phyloP scores from a whole-genome alignment of 2,888 invertebrate genomes.

The Masnerella sp. region DNA sequence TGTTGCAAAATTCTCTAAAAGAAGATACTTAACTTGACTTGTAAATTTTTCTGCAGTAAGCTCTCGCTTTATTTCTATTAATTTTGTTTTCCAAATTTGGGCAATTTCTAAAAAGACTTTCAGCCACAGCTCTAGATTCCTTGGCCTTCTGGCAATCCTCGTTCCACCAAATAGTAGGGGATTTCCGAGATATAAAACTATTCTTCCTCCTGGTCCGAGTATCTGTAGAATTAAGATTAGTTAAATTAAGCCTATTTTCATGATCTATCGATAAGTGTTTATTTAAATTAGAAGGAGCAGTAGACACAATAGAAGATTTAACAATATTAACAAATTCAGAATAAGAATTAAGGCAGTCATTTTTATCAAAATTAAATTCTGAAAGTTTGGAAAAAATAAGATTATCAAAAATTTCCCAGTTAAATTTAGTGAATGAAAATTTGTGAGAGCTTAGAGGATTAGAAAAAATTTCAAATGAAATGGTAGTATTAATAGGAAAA shows the following conservation, averaged over 20 bases:
- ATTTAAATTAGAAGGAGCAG: neutral
- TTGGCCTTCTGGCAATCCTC: conserved; percentile 7
- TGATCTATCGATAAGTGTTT: neutral
- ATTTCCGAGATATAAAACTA: neutral
- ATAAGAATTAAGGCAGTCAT: neutral
- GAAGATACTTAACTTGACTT: neutral
- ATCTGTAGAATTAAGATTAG: neutral
- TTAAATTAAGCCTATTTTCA: neutral
- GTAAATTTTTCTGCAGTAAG: neutral
- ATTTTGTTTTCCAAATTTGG: neutral
- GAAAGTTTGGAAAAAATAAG: neutral
- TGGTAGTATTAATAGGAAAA: neutral
- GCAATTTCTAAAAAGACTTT: neutral
- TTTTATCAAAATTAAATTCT: neutral
- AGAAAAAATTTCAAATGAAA: neutral
- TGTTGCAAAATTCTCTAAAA: conserved; percentile 17
- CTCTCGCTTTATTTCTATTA: conserved; percentile 3
- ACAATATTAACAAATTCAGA: neutral
- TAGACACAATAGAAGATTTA: neutral
- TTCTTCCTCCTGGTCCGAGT: neutral
- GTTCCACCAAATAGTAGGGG: conserved; percentile 5
- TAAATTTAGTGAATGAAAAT: conserved; percentile 1
- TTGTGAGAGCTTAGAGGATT: conserved; percentile 2
- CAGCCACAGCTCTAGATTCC: neutral
- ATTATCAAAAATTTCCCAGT: conserved; percentile 1